phyloP scores from a whole-genome alignment of 2,888 invertebrate genomes.

The Apodemia hepburni region DNA sequence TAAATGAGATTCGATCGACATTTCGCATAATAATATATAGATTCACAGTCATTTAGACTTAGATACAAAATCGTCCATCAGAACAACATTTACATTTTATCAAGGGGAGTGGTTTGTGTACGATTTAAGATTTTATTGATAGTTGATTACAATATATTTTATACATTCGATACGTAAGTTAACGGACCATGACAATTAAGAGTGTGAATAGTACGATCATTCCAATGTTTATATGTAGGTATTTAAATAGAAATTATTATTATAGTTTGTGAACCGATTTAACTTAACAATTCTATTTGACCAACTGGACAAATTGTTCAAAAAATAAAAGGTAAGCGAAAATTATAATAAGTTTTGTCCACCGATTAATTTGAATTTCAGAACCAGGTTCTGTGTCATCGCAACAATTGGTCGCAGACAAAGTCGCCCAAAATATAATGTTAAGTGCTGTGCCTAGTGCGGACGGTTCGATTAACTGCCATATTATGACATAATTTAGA shows the following conservation, averaged over 20 bases:
- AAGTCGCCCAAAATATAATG: slow-evolving; percentile 47
- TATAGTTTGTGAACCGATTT: slow-evolving; percentile 22
- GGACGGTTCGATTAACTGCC: slow-evolving; percentile 78
- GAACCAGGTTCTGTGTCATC: slow-evolving; percentile 63
- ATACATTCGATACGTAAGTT: slow-evolving; percentile 63
- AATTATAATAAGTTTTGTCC: slow-evolving; percentile 52
- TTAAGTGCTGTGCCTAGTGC: slow-evolving; percentile 63
- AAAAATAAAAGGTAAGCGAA: slow-evolving; percentile 20
- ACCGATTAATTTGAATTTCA: slow-evolving; percentile 71
- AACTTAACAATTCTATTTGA: slow-evolving; percentile 8
- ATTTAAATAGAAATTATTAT: slow-evolving; percentile 17
- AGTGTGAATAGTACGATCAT: slow-evolving; percentile 52
- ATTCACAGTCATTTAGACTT: slow-evolving; percentile 63
- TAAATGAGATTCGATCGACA: slow-evolving; percentile 51
- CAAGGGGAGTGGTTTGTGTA: slow-evolving; percentile 67
- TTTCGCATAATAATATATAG: slow-evolving; percentile 57
- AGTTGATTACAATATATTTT: slow-evolving; percentile 61
- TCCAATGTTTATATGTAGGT: slow-evolving; percentile 64
- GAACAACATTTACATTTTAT: slow-evolving; percentile 61
- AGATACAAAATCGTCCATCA: slow-evolving; percentile 66
- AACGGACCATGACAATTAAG: slow-evolving; percentile 70
- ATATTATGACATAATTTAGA: slow-evolving; percentile 78
- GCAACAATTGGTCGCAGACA: slow-evolving; percentile 50
- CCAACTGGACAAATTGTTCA: slow-evolving; percentile 20
- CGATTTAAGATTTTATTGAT: slow-evolving; percentile 58